Evolutionary conservation across 2,888 invertebrate species (phyloP), one percentile per base, ranked within the genome.

Genomic region (Dinocampus coccinellae): DNA sequence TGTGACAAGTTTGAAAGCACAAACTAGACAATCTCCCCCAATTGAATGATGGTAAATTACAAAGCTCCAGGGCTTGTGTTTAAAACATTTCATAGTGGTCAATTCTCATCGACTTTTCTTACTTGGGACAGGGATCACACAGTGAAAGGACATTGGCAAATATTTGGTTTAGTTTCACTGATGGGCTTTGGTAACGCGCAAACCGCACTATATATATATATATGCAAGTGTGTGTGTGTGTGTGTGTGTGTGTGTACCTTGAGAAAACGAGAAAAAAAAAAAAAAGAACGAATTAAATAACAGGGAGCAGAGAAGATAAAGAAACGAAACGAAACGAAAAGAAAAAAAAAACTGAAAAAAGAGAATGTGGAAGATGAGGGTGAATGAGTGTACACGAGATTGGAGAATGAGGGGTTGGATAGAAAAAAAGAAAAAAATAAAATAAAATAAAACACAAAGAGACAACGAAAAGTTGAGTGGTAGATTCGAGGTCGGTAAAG

Each of bases 111-210:
- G 57, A 39, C 55, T 10, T 16, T 47, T 61, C 33, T 47, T 47
- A 39, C 39, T 39, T 42, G 22, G 24, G 39, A 33, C 33, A 26
- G 61, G 62, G 24, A 47, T 60, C 60, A 34, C 58, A 34, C 33
- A 63, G 70, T 69, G 77, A 81, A 81, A 82, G 82, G 81, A 83
- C 80, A 81, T 85, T 78, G 80, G 77, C 84, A 86, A 86, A 86
- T 86, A 86, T 86, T 86, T 87, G 83, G 82, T 84, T 47, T 85
- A 86, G n/a, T n/a, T 84, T 82, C 84, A 82, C 81, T 83, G 83
- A 83, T 83, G 83, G 83, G 83, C 79, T 81, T 75, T 73, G 74
- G 74, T 68, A 20, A 47, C 16, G 47, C n/a, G 13, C 13, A 42
- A 13, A 4, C 3, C 7, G 7, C 29, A 29, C 29, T n/a, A n/a